Conservation (phyloP, 1,140 invertebrate species). For the Drosophila tani region DNA sequence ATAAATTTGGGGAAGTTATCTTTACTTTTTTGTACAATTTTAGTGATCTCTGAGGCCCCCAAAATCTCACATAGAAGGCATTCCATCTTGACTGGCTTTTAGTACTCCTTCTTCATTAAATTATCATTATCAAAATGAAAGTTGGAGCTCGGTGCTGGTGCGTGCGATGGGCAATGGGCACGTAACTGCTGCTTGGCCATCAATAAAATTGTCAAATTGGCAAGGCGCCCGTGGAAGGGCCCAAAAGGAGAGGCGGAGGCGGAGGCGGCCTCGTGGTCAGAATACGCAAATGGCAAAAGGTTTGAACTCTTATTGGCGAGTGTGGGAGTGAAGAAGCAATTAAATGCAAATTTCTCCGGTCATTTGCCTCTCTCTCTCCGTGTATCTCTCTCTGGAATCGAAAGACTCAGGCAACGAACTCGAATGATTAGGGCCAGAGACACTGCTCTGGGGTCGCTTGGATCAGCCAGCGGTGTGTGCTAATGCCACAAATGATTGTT, state of each 20-base stretch:
- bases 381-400: slow-evolving; percentile 2
- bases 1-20: too few species aligned
- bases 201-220: slow-evolving; percentile 82
- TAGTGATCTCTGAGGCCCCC: too few species aligned
- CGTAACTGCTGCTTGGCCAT: slow-evolving; percentile 59
- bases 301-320: slow-evolving; percentile 15
- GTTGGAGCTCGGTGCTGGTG: slow-evolving; percentile 14
- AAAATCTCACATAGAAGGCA: neutral
- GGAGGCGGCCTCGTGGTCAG: slow-evolving; percentile 44
- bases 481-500: slow-evolving; percentile 44
- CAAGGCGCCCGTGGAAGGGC: slow-evolving; percentile 34
- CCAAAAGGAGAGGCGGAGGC: slow-evolving; percentile 12
- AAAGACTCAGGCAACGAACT: slow-evolving; percentile 74
- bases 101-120: slow-evolving; percentile 41
- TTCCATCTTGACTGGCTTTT: neutral
- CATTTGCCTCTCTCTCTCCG: slow-evolving; percentile 4
- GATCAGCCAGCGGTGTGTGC: slow-evolving; percentile 28
- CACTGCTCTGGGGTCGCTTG: slow-evolving; percentile 3
- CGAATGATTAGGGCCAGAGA: slow-evolving; percentile 39
- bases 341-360: slow-evolving; percentile 54
- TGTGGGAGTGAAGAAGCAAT: slow-evolving; percentile 15
- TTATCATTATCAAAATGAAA: slow-evolving; percentile 64
- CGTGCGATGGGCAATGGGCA: slow-evolving; percentile 61
- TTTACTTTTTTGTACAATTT: too few species aligned
- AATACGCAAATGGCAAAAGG: slow-evolving; percentile 34